Percentiles rank a stretch among this genome's conserved stretches.
Evolutionary conservation across 2,888 invertebrate genomes (phyloP).

Genomic region (Euphydryas editha): DNA sequence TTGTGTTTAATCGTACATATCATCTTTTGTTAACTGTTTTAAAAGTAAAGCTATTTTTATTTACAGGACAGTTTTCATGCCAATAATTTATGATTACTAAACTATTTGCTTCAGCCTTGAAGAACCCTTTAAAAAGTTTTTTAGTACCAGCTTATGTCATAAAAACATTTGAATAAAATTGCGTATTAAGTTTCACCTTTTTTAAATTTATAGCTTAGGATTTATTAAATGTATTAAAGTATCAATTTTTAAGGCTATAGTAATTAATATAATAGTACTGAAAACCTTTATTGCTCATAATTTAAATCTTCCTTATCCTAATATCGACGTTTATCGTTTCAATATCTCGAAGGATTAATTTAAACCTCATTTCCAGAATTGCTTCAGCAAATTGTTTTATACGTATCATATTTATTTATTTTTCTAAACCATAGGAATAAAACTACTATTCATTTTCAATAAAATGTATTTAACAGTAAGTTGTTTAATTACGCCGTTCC

Average conservation of each 20-base stretch:
- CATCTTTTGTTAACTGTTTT: no score
- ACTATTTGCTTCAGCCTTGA: no score
- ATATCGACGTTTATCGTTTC: background rate
- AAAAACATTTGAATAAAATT: background rate
- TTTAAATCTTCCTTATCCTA: background rate
- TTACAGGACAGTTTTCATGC: background rate
- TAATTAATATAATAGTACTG: conserved; percentile 3
- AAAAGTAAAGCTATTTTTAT: background rate
- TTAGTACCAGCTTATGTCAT: no score
- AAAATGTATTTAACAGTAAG: no score
- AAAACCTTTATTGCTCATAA: background rate
- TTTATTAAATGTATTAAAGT: background rate
- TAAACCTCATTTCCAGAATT: background rate
- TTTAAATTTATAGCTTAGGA: background rate
- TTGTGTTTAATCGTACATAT: background rate
- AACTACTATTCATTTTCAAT: no score
- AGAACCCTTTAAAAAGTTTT: no score
- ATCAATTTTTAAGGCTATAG: background rate
- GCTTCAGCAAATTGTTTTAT: background rate
- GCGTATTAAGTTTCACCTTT: background rate
- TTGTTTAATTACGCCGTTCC: no score
- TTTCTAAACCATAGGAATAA: no score
- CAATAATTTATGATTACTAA: no score
- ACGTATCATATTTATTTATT: no score
- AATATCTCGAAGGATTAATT: conserved; percentile 1